These are phyloP conservation scores for Etheostoma nigrum DNA, from an alignment of 2,797 vertebrate species.

Conservation along the genomic window DNA sequence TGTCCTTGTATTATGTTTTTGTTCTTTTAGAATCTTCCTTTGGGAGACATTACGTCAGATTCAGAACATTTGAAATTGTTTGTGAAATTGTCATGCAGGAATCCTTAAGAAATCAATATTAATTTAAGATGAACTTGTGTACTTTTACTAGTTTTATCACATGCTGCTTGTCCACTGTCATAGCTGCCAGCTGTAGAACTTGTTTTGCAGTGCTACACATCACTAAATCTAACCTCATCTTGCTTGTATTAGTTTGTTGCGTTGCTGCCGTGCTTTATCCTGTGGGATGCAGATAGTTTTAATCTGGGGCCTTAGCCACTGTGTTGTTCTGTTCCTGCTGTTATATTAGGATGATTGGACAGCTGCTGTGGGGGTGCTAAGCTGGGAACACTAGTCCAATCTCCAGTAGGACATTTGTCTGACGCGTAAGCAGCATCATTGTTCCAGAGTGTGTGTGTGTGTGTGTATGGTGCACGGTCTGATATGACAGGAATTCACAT, in stretches of 20 bases:
- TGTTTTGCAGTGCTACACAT: conserved; percentile 21
- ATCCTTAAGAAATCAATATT: neutral
- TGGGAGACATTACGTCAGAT: neutral
- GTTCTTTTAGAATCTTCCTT: neutral
- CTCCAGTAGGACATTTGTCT: conserved; percentile 65
- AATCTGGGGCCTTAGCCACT: conserved; percentile 66
- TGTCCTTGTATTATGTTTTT: neutral
- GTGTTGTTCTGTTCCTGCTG: conserved; percentile 77
- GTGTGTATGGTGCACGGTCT: neutral
- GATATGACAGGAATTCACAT: conserved; percentile 76
- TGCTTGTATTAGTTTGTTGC: conserved; percentile 45
- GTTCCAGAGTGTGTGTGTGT: conserved; percentile 31
- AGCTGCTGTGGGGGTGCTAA: conserved; percentile 75
- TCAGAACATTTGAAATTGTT: too few species aligned
- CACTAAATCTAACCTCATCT: conserved; percentile 47
- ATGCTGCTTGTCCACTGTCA: neutral
- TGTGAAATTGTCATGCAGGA: neutral
- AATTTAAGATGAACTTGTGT: neutral
- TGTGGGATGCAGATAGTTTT: conserved; percentile 69
- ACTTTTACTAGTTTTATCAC: neutral
- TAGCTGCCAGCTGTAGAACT: conserved; percentile 2
- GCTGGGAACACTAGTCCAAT: conserved; percentile 65
- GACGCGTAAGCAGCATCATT: conserved; percentile 20
- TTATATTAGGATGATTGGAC: conserved; percentile 82
- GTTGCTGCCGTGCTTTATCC: conserved; percentile 52